Percentiles rank a stretch among this genome's conserved stretches.
These are phyloP conservation scores for Nasonia longicornis DNA, from an alignment of 1,140 invertebrate species.

Conservation along the genomic window DNA sequence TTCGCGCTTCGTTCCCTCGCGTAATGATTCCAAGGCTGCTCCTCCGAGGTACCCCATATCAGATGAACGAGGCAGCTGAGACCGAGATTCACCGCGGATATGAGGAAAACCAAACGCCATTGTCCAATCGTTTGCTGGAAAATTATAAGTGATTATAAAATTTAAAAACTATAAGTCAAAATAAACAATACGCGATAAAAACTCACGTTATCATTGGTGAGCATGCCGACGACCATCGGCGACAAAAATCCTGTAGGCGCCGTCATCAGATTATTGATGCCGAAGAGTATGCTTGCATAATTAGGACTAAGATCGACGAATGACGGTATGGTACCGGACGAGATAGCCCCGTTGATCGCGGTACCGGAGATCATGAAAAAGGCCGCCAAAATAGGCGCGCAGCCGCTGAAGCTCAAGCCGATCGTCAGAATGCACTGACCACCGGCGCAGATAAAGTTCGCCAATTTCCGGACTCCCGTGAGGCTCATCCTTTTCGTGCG, in stretches of 20 bases:
- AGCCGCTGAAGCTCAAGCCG: slow-evolving; percentile 74
- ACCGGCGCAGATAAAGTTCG: slow-evolving; percentile 72
- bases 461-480: slow-evolving; percentile 76
- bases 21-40: slow-evolving; percentile 75
- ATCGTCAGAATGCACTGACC: slow-evolving; percentile 73
- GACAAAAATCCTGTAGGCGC: slow-evolving; percentile 72
- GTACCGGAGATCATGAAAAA: slow-evolving; percentile 74
- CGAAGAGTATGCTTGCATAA: slow-evolving; percentile 76
- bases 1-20: slow-evolving; percentile 36
- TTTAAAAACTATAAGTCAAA: too few species aligned
- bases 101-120: slow-evolving; percentile 76
- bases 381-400: slow-evolving; percentile 73
- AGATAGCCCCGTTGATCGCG: slow-evolving; percentile 75
- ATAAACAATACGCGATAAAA: neutral
- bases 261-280: slow-evolving; percentile 71
- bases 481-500: slow-evolving; percentile 71
- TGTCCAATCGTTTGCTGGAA: slow-evolving; percentile 75
- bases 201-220: slow-evolving; percentile 75
- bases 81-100: slow-evolving; percentile 70
- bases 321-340: slow-evolving; percentile 74
- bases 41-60: slow-evolving; percentile 72
- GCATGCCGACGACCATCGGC: slow-evolving; percentile 71
- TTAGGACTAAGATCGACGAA: slow-evolving; percentile 79
- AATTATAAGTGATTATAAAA: neutral
- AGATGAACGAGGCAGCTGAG: slow-evolving; percentile 71